These are phyloP conservation scores for Chelonoidis abingdonii DNA, from an alignment of 2,113 vertebrate genomes.

Conservation along the genomic window DNA sequence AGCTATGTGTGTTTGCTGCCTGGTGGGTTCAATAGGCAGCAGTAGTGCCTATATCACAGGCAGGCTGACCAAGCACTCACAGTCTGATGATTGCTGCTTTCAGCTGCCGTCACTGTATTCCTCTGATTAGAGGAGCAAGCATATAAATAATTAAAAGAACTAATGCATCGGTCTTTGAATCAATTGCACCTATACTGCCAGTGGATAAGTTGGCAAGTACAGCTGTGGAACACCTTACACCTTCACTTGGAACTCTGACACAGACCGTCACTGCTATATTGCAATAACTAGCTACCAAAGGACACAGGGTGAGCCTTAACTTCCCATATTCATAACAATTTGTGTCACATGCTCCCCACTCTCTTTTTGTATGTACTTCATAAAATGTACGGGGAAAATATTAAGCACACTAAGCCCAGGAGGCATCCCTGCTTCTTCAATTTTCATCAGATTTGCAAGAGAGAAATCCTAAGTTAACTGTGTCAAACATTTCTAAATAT, in stretches of 20 bases:
- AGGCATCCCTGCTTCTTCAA: background rate
- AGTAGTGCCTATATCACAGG: background rate
- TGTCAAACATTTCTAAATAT: background rate
- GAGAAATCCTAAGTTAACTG: background rate
- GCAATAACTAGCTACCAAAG: background rate
- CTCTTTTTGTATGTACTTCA: background rate
- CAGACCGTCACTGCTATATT: background rate
- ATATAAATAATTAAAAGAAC: background rate
- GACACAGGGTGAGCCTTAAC: background rate
- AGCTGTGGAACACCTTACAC: accelerated
- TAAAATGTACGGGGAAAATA: background rate
- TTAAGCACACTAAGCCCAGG: background rate
- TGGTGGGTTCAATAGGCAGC: background rate
- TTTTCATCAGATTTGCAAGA: background rate
- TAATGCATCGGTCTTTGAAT: background rate
- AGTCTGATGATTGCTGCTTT: accelerated
- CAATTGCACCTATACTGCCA: background rate
- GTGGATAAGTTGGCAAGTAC: background rate
- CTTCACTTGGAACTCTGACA: background rate
- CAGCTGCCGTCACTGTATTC: background rate
- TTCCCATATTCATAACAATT: background rate
- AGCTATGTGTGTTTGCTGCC: background rate
- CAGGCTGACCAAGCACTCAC: background rate
- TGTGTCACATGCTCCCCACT: background rate
- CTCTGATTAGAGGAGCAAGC: background rate